Evolutionary conservation across 2,888 invertebrate species (phyloP).

Genomic region (Eupithecia abbreviata): DNA sequence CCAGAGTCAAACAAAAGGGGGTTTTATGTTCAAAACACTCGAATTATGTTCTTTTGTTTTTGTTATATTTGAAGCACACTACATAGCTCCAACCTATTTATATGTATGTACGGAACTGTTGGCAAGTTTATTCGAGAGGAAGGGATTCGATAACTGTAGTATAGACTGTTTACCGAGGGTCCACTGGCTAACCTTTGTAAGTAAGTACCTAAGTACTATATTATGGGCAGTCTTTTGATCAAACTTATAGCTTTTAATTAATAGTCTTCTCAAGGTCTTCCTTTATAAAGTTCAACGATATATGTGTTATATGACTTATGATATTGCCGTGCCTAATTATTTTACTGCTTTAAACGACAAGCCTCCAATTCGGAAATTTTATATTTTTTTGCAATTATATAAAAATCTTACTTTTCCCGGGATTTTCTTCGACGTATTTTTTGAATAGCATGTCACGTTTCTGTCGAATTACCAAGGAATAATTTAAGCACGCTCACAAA

Average conservation of each 20-base stretch:
- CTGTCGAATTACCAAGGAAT: slow-evolving; percentile 34
- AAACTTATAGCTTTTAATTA: slow-evolving; percentile 24
- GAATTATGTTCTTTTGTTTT: slow-evolving; percentile 58
- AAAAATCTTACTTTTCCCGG: not conserved
- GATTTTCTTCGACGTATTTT: not conserved
- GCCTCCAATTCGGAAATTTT: not conserved
- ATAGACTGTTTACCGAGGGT: slow-evolving; percentile 45
- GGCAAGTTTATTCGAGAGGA: slow-evolving; percentile 42
- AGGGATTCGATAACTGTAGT: slow-evolving; percentile 48
- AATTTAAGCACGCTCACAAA: slow-evolving; percentile 44
- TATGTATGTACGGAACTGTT: slow-evolving; percentile 46
- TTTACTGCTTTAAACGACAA: not conserved
- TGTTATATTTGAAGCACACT: slow-evolving; percentile 54
- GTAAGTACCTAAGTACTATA: not conserved
- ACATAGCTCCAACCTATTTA: slow-evolving; percentile 49
- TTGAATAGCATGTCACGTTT: slow-evolving; percentile 36
- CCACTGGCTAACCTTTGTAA: slow-evolving; percentile 32
- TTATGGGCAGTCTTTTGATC: slow-evolving; percentile 4
- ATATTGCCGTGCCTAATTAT: not conserved
- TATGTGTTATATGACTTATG: no score
- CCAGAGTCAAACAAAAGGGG: slow-evolving; percentile 67
- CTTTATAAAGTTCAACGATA: not conserved
- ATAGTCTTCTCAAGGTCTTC: not conserved
- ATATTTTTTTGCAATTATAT: not conserved
- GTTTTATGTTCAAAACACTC: slow-evolving; percentile 60